Conservation (phyloP, 1,140 invertebrate genomes). For the Heterodera schachtii region DNA sequence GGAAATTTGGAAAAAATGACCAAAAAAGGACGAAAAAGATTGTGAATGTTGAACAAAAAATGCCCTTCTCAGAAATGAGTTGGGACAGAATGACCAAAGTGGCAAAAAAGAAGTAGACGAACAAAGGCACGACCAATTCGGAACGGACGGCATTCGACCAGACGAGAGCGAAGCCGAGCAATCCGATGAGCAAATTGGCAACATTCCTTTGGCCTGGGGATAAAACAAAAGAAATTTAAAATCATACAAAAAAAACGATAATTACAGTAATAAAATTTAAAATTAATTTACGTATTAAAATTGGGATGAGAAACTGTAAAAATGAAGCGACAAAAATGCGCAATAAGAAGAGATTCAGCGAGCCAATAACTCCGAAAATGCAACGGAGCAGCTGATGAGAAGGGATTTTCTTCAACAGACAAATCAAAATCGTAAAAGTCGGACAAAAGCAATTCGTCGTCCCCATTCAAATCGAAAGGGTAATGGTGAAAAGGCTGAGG, state of each 20-base stretch:
- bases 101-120: constrained; percentile 7
- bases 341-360: constrained; percentile 1
- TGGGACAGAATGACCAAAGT: constrained; percentile 1
- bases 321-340: constrained; percentile 2
- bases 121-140: constrained; percentile 8
- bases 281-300: not conserved
- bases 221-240: too few relatives aligned
- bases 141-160: constrained; percentile 9
- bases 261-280: not conserved
- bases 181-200: constrained; percentile 11
- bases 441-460: not conserved
- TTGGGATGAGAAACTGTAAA: not conserved
- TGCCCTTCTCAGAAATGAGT: not conserved
- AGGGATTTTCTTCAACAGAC: not conserved
- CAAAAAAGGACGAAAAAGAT: constrained; percentile 15
- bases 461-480: too few relatives aligned
- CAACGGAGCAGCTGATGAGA: not conserved
- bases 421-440: not conserved
- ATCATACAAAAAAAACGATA: not conserved
- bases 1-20: not conserved
- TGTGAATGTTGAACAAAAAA: constrained; percentile 23
- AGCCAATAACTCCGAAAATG: not conserved
- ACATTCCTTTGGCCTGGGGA: not conserved
- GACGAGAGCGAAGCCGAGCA: constrained; percentile 4
- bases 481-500: too few relatives aligned